These are phyloP conservation scores for Crioceris asparagi DNA, from an alignment of 2,888 invertebrate species.

Conservation along the genomic window DNA sequence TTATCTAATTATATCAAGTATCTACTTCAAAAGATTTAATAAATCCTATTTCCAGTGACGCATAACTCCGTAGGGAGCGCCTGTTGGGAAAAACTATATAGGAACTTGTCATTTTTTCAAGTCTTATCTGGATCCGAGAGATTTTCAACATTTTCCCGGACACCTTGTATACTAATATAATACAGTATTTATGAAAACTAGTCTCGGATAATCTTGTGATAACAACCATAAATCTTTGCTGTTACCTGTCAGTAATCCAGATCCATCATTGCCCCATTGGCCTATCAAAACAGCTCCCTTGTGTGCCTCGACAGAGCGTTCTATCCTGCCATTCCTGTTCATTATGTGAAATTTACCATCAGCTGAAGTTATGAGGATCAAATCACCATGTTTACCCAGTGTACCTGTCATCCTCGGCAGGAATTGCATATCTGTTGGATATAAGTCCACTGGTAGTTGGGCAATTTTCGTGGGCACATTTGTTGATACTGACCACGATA, in stretches of 20 bases:
- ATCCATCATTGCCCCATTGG: constrained; percentile 91
- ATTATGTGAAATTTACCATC: constrained; percentile 89
- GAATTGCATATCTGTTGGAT: constrained; percentile 85
- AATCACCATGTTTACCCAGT: constrained; percentile 43
- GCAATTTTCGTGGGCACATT: constrained; percentile 67
- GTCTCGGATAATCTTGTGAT: too few species aligned
- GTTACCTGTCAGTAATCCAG: constrained; percentile 79
- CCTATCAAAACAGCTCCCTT: constrained; percentile 82
- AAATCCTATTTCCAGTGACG: too few species aligned
- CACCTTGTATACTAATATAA: too few species aligned
- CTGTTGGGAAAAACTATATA: too few species aligned
- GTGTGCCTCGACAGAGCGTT: constrained; percentile 88
- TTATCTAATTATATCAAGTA: too few species aligned
- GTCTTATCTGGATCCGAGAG: too few species aligned
- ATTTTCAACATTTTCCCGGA: too few species aligned
- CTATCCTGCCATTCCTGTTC: constrained; percentile 73
- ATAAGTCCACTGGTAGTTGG: constrained; percentile 72
- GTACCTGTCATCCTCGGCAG: constrained; percentile 55
- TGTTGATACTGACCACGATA: constrained; percentile 79
- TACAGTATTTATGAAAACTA: too few species aligned
- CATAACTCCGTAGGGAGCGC: too few species aligned
- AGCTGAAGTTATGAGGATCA: constrained; percentile 74
- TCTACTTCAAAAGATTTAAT: too few species aligned
- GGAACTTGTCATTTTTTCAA: too few species aligned
- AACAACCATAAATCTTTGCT: too few species aligned